Base-by-base conservation (phyloP, 2,888 invertebrate genomes). In the Abscondita cerata region DNA sequence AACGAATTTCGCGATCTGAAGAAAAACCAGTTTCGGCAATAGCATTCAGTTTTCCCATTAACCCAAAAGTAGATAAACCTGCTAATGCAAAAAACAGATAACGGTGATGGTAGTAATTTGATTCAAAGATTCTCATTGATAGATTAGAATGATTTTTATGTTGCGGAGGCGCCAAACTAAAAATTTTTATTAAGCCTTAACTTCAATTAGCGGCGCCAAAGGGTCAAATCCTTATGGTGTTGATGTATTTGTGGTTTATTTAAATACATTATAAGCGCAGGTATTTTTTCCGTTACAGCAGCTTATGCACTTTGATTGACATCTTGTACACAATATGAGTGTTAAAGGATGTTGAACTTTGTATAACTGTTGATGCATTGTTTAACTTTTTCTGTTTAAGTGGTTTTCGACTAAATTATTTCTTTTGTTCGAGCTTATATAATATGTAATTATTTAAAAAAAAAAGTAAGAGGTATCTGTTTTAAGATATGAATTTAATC, bases 341-440 rank as follows among this genome's bases (percentile, higher is more conserved):
- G 38, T 59, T 47, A 40, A 60, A 61, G 61, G 61, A 61, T 61
- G 56, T 61, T 61, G 61, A 61, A 55, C 61, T 55, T 61, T 36
- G 46, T 56, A 47, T 60, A 60, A 60, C 60, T 60, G 60, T 60
- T 13, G 5, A 40, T 25, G 6, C 25, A 25, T 25, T n/a, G 36
- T 36, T 16, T 4, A 16, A 44, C 8, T 12, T 18, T n/a, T 12
- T 15, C 5, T 15, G 12, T 2, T 15, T 11, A 15, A 44, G 11
- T 19, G 12, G 47, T 47, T 9, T 9, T 8, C 47, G 3, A 47
- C 19, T 11, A 41, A 41, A 15, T 41, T 41, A n/a, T 12, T 41
- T 13, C 15, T 13, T 2, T n/a, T n/a, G n/a, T n/a, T n/a, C n/a
- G n/a, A 41, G 3, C 15, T 44, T 44, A 18, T 44, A 5, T 3